Conservation (phyloP, 92 coral and sea anemone species). For the Epizoanthus ramosus region DNA sequence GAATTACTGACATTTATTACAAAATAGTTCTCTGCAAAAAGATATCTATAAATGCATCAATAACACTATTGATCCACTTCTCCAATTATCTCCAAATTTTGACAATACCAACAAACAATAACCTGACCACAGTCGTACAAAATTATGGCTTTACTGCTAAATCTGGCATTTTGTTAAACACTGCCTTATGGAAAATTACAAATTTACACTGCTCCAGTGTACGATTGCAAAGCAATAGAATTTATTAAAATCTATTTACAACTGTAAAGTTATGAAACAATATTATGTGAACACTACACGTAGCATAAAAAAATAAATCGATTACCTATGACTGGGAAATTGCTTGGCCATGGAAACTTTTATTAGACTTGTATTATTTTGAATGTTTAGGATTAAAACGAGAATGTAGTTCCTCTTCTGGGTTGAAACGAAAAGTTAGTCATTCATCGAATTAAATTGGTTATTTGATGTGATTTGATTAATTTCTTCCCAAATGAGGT, state of each 20-base stretch:
- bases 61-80: too few species aligned
- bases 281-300: not conserved
- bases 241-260: slow-evolving; percentile 45
- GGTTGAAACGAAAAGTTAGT: not conserved
- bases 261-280: slow-evolving; percentile 29
- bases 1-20: not conserved
- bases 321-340: not conserved
- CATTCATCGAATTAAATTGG: not conserved
- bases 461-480: too few species aligned
- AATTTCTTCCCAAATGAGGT: not conserved
- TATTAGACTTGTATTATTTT: not conserved
- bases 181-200: not conserved
- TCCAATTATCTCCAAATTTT: not conserved
- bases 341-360: not conserved
- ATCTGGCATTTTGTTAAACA: slow-evolving; percentile 10
- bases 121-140: not conserved
- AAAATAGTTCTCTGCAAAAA: not conserved
- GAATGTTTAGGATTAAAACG: not conserved
- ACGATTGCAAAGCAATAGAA: slow-evolving; percentile 7
- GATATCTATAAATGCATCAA: not conserved
- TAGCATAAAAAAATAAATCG: not conserved
- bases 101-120: not conserved
- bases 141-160: not conserved
- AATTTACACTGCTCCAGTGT: slow-evolving; percentile 32
- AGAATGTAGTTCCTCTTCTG: not conserved